Conservation (phyloP, 2,113 vertebrate genomes). For the Chionomys nivalis region DNA sequence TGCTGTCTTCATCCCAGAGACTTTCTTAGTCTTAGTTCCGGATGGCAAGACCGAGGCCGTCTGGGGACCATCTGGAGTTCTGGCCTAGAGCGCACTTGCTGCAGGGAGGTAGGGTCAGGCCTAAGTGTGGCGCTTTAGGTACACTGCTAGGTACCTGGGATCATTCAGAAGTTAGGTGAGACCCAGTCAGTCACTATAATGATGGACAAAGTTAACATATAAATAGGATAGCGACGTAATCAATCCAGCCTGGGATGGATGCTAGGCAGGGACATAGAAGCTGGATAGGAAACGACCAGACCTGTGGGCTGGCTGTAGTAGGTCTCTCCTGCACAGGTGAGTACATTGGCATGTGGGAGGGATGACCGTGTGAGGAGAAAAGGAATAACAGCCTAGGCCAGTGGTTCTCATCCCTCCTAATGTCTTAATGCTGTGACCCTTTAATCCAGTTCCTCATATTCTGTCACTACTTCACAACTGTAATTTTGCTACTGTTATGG, state of each 20-base stretch:
- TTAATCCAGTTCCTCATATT: neutral
- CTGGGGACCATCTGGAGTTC: neutral
- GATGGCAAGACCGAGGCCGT: neutral
- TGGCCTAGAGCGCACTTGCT: neutral
- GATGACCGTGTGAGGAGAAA: neutral
- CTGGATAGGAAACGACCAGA: neutral
- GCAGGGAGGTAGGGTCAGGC: neutral
- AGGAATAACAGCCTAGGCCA: neutral
- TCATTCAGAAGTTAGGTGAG: neutral
- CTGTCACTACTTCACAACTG: no score
- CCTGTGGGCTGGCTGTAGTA: neutral
- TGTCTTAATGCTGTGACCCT: no score
- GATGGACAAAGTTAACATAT: neutral
- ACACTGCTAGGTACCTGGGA: neutral
- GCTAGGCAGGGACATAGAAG: neutral
- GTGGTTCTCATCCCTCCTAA: neutral
- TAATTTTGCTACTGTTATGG: neutral
- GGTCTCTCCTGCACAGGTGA: neutral
- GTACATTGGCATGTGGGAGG: neutral
- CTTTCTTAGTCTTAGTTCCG: neutral
- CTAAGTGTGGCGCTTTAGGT: neutral
- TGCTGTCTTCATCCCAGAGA: neutral
- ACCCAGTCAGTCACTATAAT: neutral
- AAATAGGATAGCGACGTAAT: neutral
- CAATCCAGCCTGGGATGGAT: neutral